Evolutionary conservation across 2,888 invertebrate genomes (phyloP).

Genomic region (Papilio elwesi): DNA sequence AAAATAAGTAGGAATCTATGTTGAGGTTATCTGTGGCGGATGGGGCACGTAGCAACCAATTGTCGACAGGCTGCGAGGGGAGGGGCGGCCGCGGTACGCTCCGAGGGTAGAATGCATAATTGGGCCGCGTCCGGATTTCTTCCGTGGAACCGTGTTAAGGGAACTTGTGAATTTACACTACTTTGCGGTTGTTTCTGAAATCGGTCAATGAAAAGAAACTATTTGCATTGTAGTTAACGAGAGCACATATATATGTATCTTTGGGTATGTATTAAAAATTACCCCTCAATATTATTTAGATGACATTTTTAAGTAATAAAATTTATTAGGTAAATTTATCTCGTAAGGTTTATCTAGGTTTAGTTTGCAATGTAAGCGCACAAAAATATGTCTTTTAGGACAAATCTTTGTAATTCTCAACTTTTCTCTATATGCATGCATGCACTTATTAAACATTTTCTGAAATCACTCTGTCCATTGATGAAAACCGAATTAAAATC

Average conservation of each 20-base stretch:
- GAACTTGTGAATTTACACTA: conserved; percentile 31
- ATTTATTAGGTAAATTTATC: no score
- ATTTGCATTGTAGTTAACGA: not conserved
- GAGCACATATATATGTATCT: not conserved
- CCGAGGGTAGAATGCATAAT: conserved; percentile 49
- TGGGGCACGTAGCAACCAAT: conserved; percentile 35
- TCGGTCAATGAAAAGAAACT: conserved; percentile 26
- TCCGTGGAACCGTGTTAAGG: conserved; percentile 30
- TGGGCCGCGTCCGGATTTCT: conserved; percentile 47
- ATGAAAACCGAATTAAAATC: no score
- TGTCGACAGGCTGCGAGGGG: conserved; percentile 26
- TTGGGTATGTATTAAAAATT: not conserved
- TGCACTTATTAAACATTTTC: no score
- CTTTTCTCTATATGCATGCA: no score
- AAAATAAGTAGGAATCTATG: conserved; percentile 15
- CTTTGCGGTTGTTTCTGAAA: conserved; percentile 24
- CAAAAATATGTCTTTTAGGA: no score
- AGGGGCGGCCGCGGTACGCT: conserved; percentile 6
- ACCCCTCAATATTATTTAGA: not conserved
- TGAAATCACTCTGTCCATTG: no score
- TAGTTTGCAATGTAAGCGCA: no score
- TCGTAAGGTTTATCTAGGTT: no score
- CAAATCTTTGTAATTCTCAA: no score
- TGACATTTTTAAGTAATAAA: not conserved
- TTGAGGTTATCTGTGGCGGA: conserved; percentile 30